A percentile compares a stretch with the other conserved stretches of the same genome.
phyloP scores from a whole-genome alignment of 2,113 vertebrate genomes.

The Ancistrus triradiatus region DNA sequence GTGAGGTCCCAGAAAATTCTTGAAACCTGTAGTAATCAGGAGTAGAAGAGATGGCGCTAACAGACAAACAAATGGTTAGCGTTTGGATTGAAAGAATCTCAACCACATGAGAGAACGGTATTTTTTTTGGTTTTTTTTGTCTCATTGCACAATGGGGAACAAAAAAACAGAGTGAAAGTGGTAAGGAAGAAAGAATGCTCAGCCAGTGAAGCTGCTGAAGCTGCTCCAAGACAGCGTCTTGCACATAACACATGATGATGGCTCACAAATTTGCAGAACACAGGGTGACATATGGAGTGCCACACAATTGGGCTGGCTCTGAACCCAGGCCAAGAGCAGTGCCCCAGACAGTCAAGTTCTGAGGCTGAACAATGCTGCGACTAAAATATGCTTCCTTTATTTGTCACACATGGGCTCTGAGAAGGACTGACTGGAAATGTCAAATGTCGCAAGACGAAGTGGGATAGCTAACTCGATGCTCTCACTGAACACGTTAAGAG shows the following conservation, averaged over 20 bases:
- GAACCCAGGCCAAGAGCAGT: conserved; percentile 12
- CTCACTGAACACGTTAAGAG: background rate
- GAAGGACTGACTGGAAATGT: conserved; percentile 4
- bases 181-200: conserved; percentile 3
- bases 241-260: conserved; percentile 11
- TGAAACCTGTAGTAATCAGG: conserved; percentile 46
- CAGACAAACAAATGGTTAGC: conserved; percentile 48
- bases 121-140: conserved; percentile 11
- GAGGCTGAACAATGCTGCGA: conserved; percentile 26
- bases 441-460: background rate
- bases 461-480: background rate
- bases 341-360: conserved; percentile 31
- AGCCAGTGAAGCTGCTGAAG: conserved; percentile 1
- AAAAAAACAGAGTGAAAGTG: background rate
- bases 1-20: conserved; percentile 43
- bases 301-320: conserved; percentile 13
- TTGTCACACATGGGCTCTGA: conserved; percentile 22
- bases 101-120: conserved; percentile 42
- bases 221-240: conserved; percentile 24
- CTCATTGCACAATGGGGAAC: conserved; percentile 12
- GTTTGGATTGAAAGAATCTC: conserved; percentile 41
- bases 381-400: conserved; percentile 40
- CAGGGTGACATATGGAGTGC: background rate
- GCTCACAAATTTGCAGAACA: conserved; percentile 26
- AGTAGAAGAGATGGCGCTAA: conserved; percentile 39